phyloP scores from a whole-genome alignment of 2,113 vertebrate species.

The Chaetops frenatus region DNA sequence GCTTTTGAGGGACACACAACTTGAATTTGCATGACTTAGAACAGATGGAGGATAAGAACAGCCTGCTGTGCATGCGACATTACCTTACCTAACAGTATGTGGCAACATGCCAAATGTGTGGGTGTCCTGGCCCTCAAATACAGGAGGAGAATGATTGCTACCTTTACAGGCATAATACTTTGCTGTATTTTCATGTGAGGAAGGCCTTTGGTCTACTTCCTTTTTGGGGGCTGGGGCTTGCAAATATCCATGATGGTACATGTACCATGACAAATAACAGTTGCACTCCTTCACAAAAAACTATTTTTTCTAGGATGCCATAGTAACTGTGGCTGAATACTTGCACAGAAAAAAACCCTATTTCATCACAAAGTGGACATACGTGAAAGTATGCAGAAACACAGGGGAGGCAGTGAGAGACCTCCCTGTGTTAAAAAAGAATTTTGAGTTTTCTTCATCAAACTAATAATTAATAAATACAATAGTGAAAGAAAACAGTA shows the following conservation, averaged over 20 bases:
- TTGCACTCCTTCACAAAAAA: not conserved
- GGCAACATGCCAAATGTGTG: conserved; percentile 37
- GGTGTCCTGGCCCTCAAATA: conserved; percentile 37
- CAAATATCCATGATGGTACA: not conserved
- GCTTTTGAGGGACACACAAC: not conserved
- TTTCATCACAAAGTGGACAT: not conserved
- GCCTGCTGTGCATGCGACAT: conserved; percentile 37
- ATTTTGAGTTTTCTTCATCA: not conserved
- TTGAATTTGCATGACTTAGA: conserved; percentile 33
- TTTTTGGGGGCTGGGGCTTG: not conserved
- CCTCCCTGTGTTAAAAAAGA: not conserved
- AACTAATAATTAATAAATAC: not conserved
- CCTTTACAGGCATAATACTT: not conserved
- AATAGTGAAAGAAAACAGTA: not conserved
- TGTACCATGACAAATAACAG: not conserved
- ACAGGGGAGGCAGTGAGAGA: not conserved
- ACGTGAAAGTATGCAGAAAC: not conserved
- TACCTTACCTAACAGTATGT: conserved; percentile 11
- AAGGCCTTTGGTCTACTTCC: not conserved
- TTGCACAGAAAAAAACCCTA: not conserved
- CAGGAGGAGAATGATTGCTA: not conserved
- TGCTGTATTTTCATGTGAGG: not conserved
- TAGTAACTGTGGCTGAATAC: not conserved
- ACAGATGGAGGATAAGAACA: conserved; percentile 46
- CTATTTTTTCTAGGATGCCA: not conserved